A percentile compares a stretch with the other conserved stretches of the same genome.
These are phyloP conservation scores for Uloborus plumipes DNA, from an alignment of 2,888 invertebrate genomes.

Conservation along the genomic window DNA sequence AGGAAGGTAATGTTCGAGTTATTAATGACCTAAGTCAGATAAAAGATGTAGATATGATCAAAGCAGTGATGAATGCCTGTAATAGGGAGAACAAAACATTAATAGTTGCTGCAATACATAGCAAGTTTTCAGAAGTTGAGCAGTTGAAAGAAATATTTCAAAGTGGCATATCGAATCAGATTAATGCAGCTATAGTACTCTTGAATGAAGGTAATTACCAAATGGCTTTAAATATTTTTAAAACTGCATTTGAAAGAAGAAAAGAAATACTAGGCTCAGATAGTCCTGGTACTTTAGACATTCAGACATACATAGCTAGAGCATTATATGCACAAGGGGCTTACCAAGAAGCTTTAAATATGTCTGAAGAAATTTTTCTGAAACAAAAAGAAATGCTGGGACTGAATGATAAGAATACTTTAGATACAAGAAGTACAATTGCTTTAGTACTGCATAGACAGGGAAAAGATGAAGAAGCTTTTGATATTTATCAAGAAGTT, in stretches of 20 bases:
- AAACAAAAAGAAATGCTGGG: constrained; percentile 20
- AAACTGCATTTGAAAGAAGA: constrained; percentile 14
- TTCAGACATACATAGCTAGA: constrained; percentile 2
- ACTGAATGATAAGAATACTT: neutral
- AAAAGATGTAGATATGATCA: neutral
- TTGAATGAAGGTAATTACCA: constrained; percentile 4
- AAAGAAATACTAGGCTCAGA: constrained; percentile 14
- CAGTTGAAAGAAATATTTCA: constrained; percentile 19
- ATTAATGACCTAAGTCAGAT: neutral
- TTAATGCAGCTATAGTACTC: neutral
- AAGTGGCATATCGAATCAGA: neutral
- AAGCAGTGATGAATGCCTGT: constrained; percentile 2
- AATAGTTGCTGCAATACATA: constrained; percentile 19
- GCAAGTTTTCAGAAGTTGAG: neutral
- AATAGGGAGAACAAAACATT: constrained; percentile 10
- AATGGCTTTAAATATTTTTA: neutral
- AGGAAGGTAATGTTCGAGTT: constrained; percentile 1
- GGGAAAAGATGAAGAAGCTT: constrained; percentile 13
- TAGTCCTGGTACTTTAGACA: constrained; percentile 20
- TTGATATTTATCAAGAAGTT: constrained; percentile 13
- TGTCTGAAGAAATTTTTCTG: constrained; percentile 17
- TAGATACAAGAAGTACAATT: constrained; percentile 9
- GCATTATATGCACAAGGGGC: constrained; percentile 2
- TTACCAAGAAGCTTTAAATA: constrained; percentile 20
- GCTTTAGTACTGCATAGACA: neutral